Evolutionary conservation across 2,113 vertebrate species (phyloP).

Genomic region (Ictalurus furcatus): DNA sequence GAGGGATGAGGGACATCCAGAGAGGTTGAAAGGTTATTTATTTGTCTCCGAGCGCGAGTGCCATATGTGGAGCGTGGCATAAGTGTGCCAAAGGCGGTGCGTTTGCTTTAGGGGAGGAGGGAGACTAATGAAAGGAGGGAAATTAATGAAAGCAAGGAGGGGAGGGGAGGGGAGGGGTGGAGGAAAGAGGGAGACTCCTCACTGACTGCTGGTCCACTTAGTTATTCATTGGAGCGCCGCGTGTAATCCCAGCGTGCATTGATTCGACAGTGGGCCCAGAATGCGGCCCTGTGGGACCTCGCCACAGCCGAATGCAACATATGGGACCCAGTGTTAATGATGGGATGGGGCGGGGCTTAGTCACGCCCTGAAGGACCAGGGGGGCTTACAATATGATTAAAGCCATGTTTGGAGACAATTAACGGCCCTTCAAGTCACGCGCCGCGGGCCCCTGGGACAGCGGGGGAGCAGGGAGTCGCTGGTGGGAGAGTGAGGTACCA

Average conservation of each 20-base stretch:
- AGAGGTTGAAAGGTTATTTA: conserved; percentile 64
- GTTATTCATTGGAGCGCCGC: conserved; percentile 63
- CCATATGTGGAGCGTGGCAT: conserved; percentile 59
- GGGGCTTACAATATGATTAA: conserved; percentile 92
- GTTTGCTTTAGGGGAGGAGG: conserved; percentile 34
- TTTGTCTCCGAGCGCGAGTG: conserved; percentile 54
- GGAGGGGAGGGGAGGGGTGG: conserved; percentile 9
- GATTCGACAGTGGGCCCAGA: conserved; percentile 47
- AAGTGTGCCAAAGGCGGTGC: conserved; percentile 56
- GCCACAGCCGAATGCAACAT: conserved; percentile 82
- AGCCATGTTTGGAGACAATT: conserved; percentile 95
- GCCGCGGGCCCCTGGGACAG: conserved; percentile 69
- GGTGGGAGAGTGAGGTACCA: conserved; percentile 52
- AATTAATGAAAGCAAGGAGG: conserved; percentile 34
- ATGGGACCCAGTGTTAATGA: conserved; percentile 92
- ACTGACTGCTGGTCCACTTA: conserved; percentile 54
- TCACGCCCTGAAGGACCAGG: conserved; percentile 68
- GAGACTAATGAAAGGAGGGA: conserved; percentile 50
- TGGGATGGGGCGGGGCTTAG: conserved; percentile 73
- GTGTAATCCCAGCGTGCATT: conserved; percentile 54
- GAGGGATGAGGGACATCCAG: conserved; percentile 39
- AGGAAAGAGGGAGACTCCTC: conserved; percentile 19
- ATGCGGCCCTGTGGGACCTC: conserved; percentile 62
- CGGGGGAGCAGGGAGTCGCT: conserved; percentile 63
- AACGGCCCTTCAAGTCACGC: conserved; percentile 79